A percentile compares a stretch with the other conserved stretches of the same genome.
Evolutionary conservation across 2,888 invertebrate species (phyloP).

Genomic region (Cosmorhoe ocellata): DNA sequence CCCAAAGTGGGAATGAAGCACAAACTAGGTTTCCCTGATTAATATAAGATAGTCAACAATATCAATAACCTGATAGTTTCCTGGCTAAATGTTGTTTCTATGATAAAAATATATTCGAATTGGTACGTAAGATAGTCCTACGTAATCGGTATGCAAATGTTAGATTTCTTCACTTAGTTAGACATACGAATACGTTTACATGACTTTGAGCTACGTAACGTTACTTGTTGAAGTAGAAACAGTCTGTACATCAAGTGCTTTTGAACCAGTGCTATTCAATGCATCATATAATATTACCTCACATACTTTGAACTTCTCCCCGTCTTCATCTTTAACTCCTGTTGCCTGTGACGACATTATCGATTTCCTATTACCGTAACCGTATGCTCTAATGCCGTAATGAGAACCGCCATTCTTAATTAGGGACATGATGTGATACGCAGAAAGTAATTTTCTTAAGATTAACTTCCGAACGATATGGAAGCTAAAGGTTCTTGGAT

Average conservation of each 20-base stretch:
- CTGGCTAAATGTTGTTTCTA: no score
- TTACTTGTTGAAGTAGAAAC: no score
- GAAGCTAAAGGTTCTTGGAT: conserved; percentile 17
- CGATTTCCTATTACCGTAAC: conserved; percentile 63
- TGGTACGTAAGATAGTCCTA: no score
- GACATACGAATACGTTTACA: no score
- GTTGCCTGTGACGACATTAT: conserved; percentile 45
- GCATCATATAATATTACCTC: no score
- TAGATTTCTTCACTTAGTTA: no score
- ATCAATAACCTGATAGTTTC: no score
- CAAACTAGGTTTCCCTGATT: conserved; percentile 35
- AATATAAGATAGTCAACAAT: no score
- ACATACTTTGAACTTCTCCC: not conserved
- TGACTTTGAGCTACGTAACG: not conserved
- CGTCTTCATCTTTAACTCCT: not conserved
- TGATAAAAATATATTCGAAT: no score
- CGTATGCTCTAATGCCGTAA: conserved; percentile 50
- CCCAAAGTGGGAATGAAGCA: conserved; percentile 24
- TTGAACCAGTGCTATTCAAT: no score
- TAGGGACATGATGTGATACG: conserved; percentile 62
- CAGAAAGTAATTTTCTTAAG: conserved; percentile 68
- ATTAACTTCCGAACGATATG: conserved; percentile 44
- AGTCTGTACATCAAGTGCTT: no score
- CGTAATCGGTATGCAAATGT: no score
- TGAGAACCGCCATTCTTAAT: conserved; percentile 62